Evolutionary conservation across 1,140 invertebrate species (phyloP), one percentile per base, ranked within the genome.

Genomic region (Drosophila truncata): DNA sequence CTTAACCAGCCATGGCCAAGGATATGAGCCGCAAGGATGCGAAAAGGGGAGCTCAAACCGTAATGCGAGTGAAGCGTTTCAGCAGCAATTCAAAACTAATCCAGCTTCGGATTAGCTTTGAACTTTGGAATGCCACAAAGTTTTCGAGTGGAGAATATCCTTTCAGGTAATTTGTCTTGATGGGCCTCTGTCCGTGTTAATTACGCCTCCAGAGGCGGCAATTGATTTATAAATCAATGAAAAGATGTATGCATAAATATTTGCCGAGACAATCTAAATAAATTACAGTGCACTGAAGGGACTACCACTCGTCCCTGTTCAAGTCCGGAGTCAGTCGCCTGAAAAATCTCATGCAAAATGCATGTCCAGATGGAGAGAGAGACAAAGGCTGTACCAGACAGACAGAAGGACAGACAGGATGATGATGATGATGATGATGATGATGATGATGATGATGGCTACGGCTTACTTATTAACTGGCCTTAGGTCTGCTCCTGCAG

Each of bases 191-290:
- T 63, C 47, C 63, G 79, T 85, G 79, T 85, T 85, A 85, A 85
- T 85, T 85, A 86, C 63, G 58, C 10, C 41, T 46, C 35, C 13
- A 20, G 42, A 29, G 67, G 20, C 23, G 18, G 10, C 66, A 84
- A 82, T 87, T 86, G 83, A 86, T 80, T 87, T 86, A 87, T 77
- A 87, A 86, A 87, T 83, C 84, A 86, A 86, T 86, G 86, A 58
- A 72, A 87, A 79, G 74, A 77, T 80, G 76, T 80, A 71, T 77
- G 60, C 83, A 80, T 80, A 86, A 82, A 86, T 86, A 83, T 87
- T 86, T 86, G 63, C 75, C 59, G 18, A 77, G 83, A 83, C 84
- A 86, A 82, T 87, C 81, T 83, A 86, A 86, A 86, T 87, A 87
- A 87, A 87, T 86, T 87, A 83, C 66, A 70, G 74, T 71, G 75